Evolutionary conservation across 2,797 vertebrate genomes (phyloP), one percentile per base, ranked within the genome.

Genomic region (Galagoides demidoff): DNA sequence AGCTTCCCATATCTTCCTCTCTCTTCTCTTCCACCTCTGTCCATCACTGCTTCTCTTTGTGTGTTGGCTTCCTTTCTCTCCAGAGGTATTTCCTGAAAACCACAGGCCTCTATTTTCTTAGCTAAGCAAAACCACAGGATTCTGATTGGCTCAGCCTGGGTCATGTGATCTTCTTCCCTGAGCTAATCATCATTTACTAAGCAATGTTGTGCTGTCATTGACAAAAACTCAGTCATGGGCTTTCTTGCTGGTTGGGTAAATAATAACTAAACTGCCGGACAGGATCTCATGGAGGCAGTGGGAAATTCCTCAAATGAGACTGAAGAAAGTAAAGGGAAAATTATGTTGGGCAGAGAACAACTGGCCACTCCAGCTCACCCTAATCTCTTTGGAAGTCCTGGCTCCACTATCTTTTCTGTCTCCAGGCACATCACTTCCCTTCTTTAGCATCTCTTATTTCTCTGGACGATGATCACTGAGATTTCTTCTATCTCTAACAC

Each of bases 1-100:
- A 78, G 25, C 19, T 64, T 93, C 45, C 31, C 29, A 7, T 5
- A 1, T 43, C 20, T 34, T 49, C 74, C 61, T 52, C 22, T 37
- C 16, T 59, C 74, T 77, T 19, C 34, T 45, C 10, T 79, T 34
- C 64, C n/a, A 13, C 13, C 20, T n/a, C 20, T 43, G 1, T 84
- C 37, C 12, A 13, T 64, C 22, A 82, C 23, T 64, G 45, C 25
- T 34, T 89, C 57, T n/a, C 27, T 89, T 45, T 43, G 1, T 84
- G 1, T 59, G 5, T 52, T 63, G n/a, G 43, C 19, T 78, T 94
- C 34, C 73, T 25, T 63, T 37, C 31, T 74, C 31, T 78, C 61
- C 2, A 84, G 31, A 59, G 22, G 45, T 92, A 73, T 45, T 93
- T 95, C 86, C 85, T 93, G 77, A 37, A 95, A n/a, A 49, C 27